These are phyloP conservation scores for Nyctereutes procyonoides DNA, from an alignment of 2,113 vertebrate genomes.

Conservation along the genomic window DNA sequence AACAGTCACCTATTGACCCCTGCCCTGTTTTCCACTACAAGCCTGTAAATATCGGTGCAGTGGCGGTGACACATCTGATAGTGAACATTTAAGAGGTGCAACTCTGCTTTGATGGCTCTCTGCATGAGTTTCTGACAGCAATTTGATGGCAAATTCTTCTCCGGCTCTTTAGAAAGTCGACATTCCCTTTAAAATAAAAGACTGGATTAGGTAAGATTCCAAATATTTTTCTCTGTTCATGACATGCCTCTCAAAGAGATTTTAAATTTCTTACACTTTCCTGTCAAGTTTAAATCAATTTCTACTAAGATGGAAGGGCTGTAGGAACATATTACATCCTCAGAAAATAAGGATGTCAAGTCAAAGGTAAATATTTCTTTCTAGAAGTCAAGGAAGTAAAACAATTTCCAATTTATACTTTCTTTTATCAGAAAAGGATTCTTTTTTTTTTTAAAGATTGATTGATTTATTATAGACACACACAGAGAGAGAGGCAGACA, in stretches of 20 bases:
- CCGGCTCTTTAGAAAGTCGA: slow-evolving; percentile 16
- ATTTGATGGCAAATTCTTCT: neutral
- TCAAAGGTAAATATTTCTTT: neutral
- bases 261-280: slow-evolving; percentile 27
- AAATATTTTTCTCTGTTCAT: neutral
- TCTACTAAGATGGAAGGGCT: neutral
- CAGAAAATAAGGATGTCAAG: neutral
- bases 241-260: neutral
- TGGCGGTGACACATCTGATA: slow-evolving; percentile 82
- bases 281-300: slow-evolving; percentile 13
- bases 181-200: slow-evolving; percentile 77
- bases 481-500: no score
- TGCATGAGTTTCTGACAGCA: slow-evolving; percentile 72
- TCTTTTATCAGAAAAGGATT: neutral
- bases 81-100: slow-evolving; percentile 80
- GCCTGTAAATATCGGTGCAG: slow-evolving; percentile 78
- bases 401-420: neutral
- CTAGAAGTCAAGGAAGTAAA: neutral
- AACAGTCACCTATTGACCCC: slow-evolving; percentile 62
- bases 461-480: no score
- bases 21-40: slow-evolving; percentile 67
- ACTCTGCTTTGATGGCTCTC: slow-evolving; percentile 82
- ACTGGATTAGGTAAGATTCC: neutral
- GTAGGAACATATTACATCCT: neutral
- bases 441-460: no score